A percentile compares a stretch with the other conserved stretches of the same genome.
These are phyloP conservation scores for Scartelaos histophorus DNA, from an alignment of 2,113 vertebrate genomes.

Conservation along the genomic window DNA sequence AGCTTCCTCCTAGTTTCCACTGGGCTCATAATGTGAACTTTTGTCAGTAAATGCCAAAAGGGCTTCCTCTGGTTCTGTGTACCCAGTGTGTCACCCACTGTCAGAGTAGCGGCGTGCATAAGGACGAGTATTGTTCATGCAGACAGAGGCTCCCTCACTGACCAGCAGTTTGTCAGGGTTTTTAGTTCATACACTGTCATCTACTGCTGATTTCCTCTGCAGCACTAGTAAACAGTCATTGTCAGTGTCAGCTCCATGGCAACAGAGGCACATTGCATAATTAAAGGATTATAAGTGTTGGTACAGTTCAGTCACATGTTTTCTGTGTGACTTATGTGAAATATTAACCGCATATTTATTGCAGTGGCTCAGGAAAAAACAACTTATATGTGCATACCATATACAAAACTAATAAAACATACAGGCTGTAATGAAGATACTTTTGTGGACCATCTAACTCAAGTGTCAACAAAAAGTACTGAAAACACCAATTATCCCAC, in stretches of 20 bases:
- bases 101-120: constrained; percentile 23
- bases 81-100: constrained; percentile 23
- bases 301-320: not conserved
- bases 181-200: constrained; percentile 33
- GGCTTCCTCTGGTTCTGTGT: constrained; percentile 23
- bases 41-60: constrained; percentile 57
- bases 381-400: not conserved
- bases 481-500: not conserved
- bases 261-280: constrained; percentile 7
- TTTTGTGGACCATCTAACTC: not conserved
- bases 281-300: not conserved
- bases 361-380: not conserved
- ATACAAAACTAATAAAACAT: not conserved
- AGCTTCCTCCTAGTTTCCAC: constrained; percentile 15
- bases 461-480: not conserved
- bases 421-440: not conserved
- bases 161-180: constrained; percentile 28
- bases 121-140: constrained; percentile 58
- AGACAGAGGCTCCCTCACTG: constrained; percentile 51
- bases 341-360: not conserved
- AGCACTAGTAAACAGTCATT: constrained; percentile 26
- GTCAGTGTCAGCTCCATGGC: constrained; percentile 22
- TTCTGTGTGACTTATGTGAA: not conserved
- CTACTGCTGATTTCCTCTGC: constrained; percentile 23
- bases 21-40: constrained; percentile 38